Percentiles rank a stretch among this genome's conserved stretches.
phyloP scores from a whole-genome alignment of 53 echinoderm and acorn worm genomes.

The Patiria pectinifera region DNA sequence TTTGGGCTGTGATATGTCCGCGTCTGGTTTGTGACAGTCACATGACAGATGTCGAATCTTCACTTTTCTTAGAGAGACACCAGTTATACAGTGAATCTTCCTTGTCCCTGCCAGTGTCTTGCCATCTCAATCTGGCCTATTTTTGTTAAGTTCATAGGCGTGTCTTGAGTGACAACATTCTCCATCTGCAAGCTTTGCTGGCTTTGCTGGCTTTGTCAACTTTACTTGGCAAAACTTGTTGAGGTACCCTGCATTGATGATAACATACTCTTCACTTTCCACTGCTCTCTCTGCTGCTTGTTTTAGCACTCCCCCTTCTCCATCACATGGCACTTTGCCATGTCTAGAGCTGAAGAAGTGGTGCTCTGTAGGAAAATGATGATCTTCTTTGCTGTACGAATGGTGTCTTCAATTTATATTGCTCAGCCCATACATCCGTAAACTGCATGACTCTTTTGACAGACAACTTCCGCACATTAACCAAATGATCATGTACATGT shows the following conservation, averaged over 20 bases:
- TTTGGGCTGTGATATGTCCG: too few relatives aligned
- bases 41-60: constrained; percentile 28
- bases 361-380: neutral
- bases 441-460: constrained; percentile 29
- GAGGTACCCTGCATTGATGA: constrained; percentile 62
- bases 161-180: constrained; percentile 47
- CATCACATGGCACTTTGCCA: constrained; percentile 64
- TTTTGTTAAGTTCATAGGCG: constrained; percentile 51
- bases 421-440: constrained; percentile 27
- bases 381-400: constrained; percentile 25
- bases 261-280: constrained; percentile 24
- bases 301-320: constrained; percentile 62
- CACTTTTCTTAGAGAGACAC: constrained; percentile 21
- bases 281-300: constrained; percentile 46
- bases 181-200: constrained; percentile 50
- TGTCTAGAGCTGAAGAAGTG: constrained; percentile 45
- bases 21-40: too few relatives aligned
- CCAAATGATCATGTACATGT: too few relatives aligned
- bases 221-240: constrained; percentile 53
- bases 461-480: too few relatives aligned
- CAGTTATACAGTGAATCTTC: constrained; percentile 20
- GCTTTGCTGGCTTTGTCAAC: constrained; percentile 53
- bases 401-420: constrained; percentile 40
- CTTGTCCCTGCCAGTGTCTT: constrained; percentile 26
- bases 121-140: constrained; percentile 56